phyloP scores from a whole-genome alignment of 2,888 invertebrate genomes.

The Nemurella pictetii region DNA sequence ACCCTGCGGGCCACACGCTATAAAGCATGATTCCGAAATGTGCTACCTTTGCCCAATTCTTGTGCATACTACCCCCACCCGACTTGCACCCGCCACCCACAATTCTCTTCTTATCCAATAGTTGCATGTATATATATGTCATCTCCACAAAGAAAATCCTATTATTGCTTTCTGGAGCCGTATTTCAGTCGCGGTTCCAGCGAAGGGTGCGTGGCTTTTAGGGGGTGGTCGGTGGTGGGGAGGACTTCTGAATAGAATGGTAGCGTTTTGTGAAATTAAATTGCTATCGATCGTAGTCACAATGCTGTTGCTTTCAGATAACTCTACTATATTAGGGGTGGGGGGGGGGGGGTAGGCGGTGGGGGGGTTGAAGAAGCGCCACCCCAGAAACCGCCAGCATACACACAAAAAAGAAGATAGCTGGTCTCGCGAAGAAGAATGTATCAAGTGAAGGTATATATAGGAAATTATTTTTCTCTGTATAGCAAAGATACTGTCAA shows the following conservation, averaged over 20 bases:
- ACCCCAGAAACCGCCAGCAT: background rate
- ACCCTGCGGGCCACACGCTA: no score
- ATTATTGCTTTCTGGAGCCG: slow-evolving; percentile 32
- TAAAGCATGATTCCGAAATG: no score
- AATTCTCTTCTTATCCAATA: slow-evolving; percentile 31
- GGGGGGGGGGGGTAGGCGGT: background rate
- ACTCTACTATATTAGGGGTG: slow-evolving; percentile 3
- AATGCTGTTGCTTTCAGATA: slow-evolving; percentile 20
- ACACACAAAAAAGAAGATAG: background rate
- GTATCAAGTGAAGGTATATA: slow-evolving; percentile 29
- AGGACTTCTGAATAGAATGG: slow-evolving; percentile 40
- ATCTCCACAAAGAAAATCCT: slow-evolving; percentile 35
- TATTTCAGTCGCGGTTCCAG: slow-evolving; percentile 11
- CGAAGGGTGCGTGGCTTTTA: no score
- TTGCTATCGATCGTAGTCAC: slow-evolving; percentile 41
- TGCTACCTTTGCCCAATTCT: no score
- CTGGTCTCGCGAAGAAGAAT: slow-evolving; percentile 15
- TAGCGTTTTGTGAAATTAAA: slow-evolving; percentile 43
- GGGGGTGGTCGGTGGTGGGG: no score
- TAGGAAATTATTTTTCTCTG: slow-evolving; percentile 29
- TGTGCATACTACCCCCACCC: no score
- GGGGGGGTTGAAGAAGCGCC: slow-evolving; percentile 4
- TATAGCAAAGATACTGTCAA: slow-evolving; percentile 31
- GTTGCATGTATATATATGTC: slow-evolving; percentile 27
- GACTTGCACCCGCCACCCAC: background rate